Evolutionary conservation across 2,888 invertebrate species (phyloP), one percentile per base, ranked within the genome.

Genomic region (Acrobasis suavella): DNA sequence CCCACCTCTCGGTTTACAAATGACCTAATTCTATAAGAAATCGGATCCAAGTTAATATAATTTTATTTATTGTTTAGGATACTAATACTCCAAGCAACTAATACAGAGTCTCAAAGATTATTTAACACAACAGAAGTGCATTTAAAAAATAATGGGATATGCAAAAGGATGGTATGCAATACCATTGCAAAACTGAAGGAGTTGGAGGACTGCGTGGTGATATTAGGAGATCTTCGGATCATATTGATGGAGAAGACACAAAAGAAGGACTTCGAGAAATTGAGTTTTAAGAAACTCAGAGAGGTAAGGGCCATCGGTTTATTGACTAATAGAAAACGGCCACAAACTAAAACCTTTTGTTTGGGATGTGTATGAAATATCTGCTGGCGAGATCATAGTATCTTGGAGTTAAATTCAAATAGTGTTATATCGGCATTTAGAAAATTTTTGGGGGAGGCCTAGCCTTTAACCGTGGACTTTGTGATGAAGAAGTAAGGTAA

Each of bases 181-280:
- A 69, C 66, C 9, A 32, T 74, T 14, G 63, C 64, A 1, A 62
- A 62, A 7, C 67, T 82, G 54, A 69, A 69, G 32, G 68, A 69
- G 6, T 66, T 90, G 22, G 71, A 78, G 15, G 80, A 83, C 42
- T 91, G 91, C 60, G 82, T 85, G 0, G 95, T 98, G 1, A 94
- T 98, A 56, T 94, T 96, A 72, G 98, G 98, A 0, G 94, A 94
- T 71, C 91, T 98, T 1, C 93, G 95, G 70, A 94, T 98, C 58
- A 92, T 95, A 0, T 86, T 96, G 16, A 92, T 97, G 66, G 95
- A 96, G 66, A 85, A 84, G 60, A 71, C 88, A 0, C 80, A 39
- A 1, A 83, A 82, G 10, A 70, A 80, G 0, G 85, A 92, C 61
- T 93, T 93, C 70, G 85, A 86, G 2, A 93, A 94, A 64, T 80